Base-by-base conservation (phyloP, 1,140 invertebrate genomes). In the Agrilus planipennis region DNA sequence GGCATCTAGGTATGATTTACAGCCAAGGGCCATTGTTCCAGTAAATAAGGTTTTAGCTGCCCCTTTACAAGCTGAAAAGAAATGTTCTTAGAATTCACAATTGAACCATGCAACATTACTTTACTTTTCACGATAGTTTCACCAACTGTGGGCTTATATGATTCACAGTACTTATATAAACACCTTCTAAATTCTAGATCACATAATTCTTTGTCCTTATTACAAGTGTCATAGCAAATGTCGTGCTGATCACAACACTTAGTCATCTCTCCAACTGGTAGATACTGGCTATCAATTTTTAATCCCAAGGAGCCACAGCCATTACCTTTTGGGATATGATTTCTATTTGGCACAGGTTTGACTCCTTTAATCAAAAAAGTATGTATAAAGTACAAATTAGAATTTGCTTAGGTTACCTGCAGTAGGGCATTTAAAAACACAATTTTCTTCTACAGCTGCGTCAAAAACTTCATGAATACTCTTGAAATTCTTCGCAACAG, bases 181-280 rank as follows among this genome's bases (percentile, higher is more conserved):
- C 89, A 93, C 47, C 76, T 70, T 54, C 88, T 87, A 54, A 92
- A 92, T 20, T 81, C 75, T 30, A 86, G 59, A 63, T 93, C 89
- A 65, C 89, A 93, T 1, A 78, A 65, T 57, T 89, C 85, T 61
- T 89, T 90, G 32, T 84, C 78, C 20, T 64, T 73, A 47, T 84
- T 86, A 57, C 89, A 93, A 2, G 83, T 89, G 44, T 89, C 87
- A 53, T 93, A 93, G 59, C 89, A 93, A 44, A 84, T 75, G 50
- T 93, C 89, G 61, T 93, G 89, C 2, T 58, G 53, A 58, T 91
- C 75, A 64, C 88, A 93, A 54, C 88, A 93, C 46, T 76, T 75
- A 6, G 79, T 82, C 79, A 89, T 84, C 60, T 83, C 76, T 17
- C 69, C 65, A 7, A 81, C 63, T 6, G 85, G 84, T 18, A 89